Evolutionary conservation across 1,140 invertebrate genomes (phyloP).

Genomic region (Elymnias hypermnestra): DNA sequence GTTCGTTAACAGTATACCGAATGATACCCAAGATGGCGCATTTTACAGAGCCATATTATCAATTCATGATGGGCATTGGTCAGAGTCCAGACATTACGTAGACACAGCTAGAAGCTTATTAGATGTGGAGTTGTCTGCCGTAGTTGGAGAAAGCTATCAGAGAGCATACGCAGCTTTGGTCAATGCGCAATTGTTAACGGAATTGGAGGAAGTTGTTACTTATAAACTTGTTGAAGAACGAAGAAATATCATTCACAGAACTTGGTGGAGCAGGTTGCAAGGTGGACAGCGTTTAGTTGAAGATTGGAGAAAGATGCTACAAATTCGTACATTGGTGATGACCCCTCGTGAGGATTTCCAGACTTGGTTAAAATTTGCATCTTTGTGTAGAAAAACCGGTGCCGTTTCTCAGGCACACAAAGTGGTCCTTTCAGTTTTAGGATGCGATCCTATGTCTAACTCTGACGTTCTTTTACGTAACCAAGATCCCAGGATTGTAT

Average conservation of each 20-base stretch:
- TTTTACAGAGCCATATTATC: conserved; percentile 97
- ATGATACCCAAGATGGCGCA: conserved; percentile 93
- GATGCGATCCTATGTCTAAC: conserved; percentile 84
- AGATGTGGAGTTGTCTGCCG: conserved; percentile 96
- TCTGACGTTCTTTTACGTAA: conserved; percentile 83
- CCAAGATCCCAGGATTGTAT: conserved; percentile 88
- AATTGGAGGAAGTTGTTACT: conserved; percentile 98
- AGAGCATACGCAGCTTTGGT: conserved; percentile 98
- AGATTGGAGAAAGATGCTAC: conserved; percentile 98
- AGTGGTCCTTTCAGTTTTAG: conserved; percentile 91
- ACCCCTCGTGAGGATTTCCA: conserved; percentile 95
- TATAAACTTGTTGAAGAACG: conserved; percentile 95
- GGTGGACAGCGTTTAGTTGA: conserved; percentile 96
- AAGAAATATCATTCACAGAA: conserved; percentile 87
- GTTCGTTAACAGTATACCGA: conserved; percentile 89
- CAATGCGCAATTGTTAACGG: conserved; percentile 96
- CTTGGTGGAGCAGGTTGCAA: conserved; percentile 97
- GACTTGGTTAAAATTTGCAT: conserved; percentile 98
- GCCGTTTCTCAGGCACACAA: conserved; percentile 92
- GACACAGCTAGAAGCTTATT: conserved; percentile 94
- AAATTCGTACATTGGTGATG: conserved; percentile 95
- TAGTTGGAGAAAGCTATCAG: conserved; percentile 98
- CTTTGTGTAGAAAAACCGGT: conserved; percentile 95
- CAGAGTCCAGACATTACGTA: conserved; percentile 85
- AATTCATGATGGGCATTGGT: conserved; percentile 92